Percentiles rank a stretch among this genome's conserved stretches.
These are phyloP conservation scores for Neomorphus geoffroyi DNA, from an alignment of 2,797 vertebrate species.

Conservation along the genomic window DNA sequence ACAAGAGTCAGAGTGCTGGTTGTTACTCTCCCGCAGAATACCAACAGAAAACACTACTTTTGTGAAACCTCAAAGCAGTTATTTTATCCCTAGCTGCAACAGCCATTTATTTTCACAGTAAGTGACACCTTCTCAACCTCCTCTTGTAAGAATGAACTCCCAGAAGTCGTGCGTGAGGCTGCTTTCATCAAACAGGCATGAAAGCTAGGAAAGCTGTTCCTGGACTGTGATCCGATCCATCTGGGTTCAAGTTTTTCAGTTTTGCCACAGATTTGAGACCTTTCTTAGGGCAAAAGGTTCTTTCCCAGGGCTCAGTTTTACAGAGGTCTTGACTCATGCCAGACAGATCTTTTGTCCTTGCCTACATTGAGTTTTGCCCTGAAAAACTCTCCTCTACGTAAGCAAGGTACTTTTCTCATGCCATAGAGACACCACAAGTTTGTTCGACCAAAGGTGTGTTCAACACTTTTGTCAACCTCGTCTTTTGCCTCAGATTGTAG, in stretches of 20 bases:
- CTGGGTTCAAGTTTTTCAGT: neutral
- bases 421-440: fast-evolving
- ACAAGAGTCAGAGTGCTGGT: neutral
- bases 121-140: neutral
- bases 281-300: neutral
- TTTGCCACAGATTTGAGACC: neutral
- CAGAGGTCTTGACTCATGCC: neutral
- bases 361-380: neutral
- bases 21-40: neutral
- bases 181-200: neutral
- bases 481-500: neutral
- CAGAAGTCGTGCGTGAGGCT: neutral
- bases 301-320: neutral
- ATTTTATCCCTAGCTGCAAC: neutral
- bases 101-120: neutral
- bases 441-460: neutral
- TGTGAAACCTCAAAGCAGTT: neutral
- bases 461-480: fast-evolving
- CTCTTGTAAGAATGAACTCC: neutral
- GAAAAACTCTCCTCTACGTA: neutral
- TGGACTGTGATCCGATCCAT: neutral
- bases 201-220: neutral
- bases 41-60: neutral
- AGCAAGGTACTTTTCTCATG: neutral
- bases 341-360: neutral